Conservation (phyloP, 1,140 invertebrate species). For the Elymnias hypermnestra region DNA sequence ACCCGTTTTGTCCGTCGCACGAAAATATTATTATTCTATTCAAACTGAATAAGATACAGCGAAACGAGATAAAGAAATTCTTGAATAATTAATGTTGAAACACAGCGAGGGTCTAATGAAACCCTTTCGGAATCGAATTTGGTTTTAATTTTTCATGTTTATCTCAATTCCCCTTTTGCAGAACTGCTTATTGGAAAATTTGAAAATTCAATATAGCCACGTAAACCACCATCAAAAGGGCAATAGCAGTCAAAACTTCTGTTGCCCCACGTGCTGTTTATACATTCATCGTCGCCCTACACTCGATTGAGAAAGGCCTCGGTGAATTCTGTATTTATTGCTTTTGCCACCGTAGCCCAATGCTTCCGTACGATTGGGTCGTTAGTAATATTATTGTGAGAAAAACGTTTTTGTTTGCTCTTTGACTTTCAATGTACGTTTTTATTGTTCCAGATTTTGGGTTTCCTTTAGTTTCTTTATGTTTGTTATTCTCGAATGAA, state of each 20-base stretch:
- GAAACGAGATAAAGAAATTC: slow-evolving; percentile 8
- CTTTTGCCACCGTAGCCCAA: slow-evolving; percentile 56
- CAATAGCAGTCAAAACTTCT: slow-evolving; percentile 48
- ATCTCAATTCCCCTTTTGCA: slow-evolving; percentile 26
- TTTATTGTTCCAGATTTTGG: slow-evolving; percentile 64
- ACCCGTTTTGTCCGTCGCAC: not conserved
- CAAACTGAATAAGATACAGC: slow-evolving; percentile 4
- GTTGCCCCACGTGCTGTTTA: slow-evolving; percentile 46
- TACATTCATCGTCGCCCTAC: slow-evolving; percentile 44
- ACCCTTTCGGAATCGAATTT: slow-evolving; percentile 33
- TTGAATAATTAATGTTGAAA: slow-evolving; percentile 34
- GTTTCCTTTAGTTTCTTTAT: slow-evolving; percentile 53
- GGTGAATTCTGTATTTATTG: slow-evolving; percentile 72
- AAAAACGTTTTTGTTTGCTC: slow-evolving; percentile 69
- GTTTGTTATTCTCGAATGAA: slow-evolving; percentile 42
- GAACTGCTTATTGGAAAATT: slow-evolving; percentile 38
- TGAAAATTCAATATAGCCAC: slow-evolving; percentile 45
- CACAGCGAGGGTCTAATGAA: slow-evolving; percentile 32
- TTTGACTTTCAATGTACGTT: slow-evolving; percentile 61
- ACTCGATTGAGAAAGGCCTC: slow-evolving; percentile 44
- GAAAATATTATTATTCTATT: slow-evolving; percentile 9
- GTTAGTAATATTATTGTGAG: slow-evolving; percentile 73
- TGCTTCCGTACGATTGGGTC: slow-evolving; percentile 69
- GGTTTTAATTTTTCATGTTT: slow-evolving; percentile 48
- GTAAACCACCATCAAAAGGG: slow-evolving; percentile 42